Conservation (phyloP, 2,888 invertebrate species). For the Elmis aenea region DNA sequence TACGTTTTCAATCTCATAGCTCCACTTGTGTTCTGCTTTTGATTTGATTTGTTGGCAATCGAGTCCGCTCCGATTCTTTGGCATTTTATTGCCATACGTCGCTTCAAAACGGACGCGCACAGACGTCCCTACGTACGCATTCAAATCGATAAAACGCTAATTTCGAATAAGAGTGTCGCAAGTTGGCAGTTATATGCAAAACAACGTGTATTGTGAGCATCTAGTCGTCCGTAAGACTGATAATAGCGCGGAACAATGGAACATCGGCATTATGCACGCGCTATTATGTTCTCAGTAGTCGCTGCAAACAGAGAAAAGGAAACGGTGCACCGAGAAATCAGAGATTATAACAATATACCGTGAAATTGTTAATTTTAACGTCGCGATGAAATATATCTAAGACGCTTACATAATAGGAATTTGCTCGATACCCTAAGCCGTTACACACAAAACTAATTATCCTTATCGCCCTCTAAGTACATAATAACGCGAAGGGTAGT, state of each 20-base stretch:
- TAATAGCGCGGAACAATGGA: constrained; percentile 28
- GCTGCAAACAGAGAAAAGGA: constrained; percentile 22
- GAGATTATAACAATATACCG: constrained; percentile 26
- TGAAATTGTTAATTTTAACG: constrained; percentile 29
- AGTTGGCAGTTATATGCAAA: constrained; percentile 27
- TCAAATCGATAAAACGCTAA: constrained; percentile 28
- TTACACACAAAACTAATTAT: constrained; percentile 27
- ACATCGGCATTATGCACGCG: constrained; percentile 22
- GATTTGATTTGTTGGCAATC: constrained; percentile 40
- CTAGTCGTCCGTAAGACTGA: constrained; percentile 36
- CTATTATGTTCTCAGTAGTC: constrained; percentile 20
- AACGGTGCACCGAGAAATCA: constrained; percentile 18
- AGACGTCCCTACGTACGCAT: constrained; percentile 17
- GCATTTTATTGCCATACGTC: constrained; percentile 30
- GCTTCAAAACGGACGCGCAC: constrained; percentile 11
- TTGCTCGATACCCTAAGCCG: constrained; percentile 21
- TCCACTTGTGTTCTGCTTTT: constrained; percentile 32
- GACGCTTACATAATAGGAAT: constrained; percentile 27
- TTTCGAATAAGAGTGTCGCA: constrained; percentile 29
- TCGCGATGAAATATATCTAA: constrained; percentile 23
- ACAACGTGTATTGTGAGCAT: constrained; percentile 32
- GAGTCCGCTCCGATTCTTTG: constrained; percentile 35
- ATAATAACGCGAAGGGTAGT: constrained; percentile 23
- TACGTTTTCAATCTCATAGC: constrained; percentile 37
- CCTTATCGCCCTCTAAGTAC: constrained; percentile 26